phyloP scores from a whole-genome alignment of 2,888 invertebrate species.

The Drosophila seclusa region DNA sequence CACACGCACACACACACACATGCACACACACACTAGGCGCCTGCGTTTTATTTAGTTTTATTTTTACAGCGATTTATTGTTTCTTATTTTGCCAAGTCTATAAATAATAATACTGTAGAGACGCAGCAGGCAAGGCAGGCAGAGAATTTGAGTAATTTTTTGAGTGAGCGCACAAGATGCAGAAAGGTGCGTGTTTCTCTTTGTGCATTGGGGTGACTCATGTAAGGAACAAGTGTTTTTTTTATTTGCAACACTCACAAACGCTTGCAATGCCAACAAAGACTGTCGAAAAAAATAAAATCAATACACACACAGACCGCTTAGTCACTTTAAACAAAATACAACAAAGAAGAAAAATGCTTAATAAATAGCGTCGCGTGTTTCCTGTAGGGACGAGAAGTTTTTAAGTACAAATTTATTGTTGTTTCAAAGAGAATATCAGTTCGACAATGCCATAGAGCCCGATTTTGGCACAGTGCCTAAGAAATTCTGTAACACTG shows the following conservation, averaged over 20 bases:
- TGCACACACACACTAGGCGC: background rate
- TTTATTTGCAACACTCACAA: conserved; percentile 10
- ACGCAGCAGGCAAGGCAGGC: conserved; percentile 6
- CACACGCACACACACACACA: conserved; percentile 7
- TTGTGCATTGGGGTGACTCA: conserved; percentile 71
- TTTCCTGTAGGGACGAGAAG: conserved; percentile 9
- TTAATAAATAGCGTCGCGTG: conserved; percentile 24
- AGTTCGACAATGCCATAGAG: conserved; percentile 21
- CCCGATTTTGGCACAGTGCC: conserved; percentile 65
- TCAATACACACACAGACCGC: conserved; percentile 60
- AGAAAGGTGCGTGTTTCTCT: conserved; percentile 53
- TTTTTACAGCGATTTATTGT: conserved; percentile 63
- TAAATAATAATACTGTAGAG: conserved; percentile 61
- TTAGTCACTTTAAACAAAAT: conserved; percentile 50
- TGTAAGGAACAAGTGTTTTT: conserved; percentile 48
- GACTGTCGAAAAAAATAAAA: conserved; percentile 37
- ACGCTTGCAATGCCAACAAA: conserved; percentile 17
- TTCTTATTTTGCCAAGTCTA: conserved; percentile 57
- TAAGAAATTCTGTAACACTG: conserved; percentile 46
- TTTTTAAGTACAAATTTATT: conserved; percentile 9
- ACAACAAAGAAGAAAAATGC: background rate
- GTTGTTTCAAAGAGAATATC: conserved; percentile 9
- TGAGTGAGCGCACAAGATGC: conserved; percentile 38
- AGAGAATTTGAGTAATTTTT: conserved; percentile 31
- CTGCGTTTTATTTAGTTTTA: conserved; percentile 39